Evolutionary conservation across 2,797 vertebrate species (phyloP), one percentile per base, ranked within the genome.

Genomic region (Leucoraja ocellata): DNA sequence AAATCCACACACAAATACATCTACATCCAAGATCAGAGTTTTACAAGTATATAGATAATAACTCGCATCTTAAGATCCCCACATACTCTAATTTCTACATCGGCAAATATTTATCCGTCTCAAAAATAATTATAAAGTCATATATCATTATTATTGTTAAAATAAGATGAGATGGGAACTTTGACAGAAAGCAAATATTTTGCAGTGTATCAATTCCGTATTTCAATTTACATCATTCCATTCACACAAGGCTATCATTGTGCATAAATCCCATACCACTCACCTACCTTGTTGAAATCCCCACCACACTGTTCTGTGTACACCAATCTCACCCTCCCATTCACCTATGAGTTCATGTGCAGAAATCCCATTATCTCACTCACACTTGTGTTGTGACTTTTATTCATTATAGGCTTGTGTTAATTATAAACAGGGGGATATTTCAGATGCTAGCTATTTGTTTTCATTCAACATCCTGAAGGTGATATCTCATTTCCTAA

Each of bases 381-480:
- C 74, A 77, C 74, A n/a, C 74, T 11, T 77, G 74, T n/a, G 8
- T 10, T 71, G 58, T 18, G 36, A n/a, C 23, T 71, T 65, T 91
- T 91, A 71, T 71, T 36, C 28, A 71, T 21, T 18, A n/a, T 68
- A 58, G 54, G 11, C 13, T 83, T 83, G 46, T 10, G 25, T 58
- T 83, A 28, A 58, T 39, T 23, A 61, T 8, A 25, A 61, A 83
- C 21, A 23, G 25, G 54, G 4, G 4, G 46, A 18, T 11, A 83
- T 83, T 83, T 58, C 23, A 71, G 25, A 39, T 21, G 54, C 14
- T 86, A 61, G 23, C 86, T 39, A 39, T 71, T 21, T 91, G 65
- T 91, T 91, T 71, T 91, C 58, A 91, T 36, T 71, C n/a, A 65
- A 91, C 86, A 91, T 71, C 28, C 32, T 36, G 8, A 90, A 90